phyloP scores from a whole-genome alignment of 2,113 vertebrate species.

The Sceloporus tristichus region DNA sequence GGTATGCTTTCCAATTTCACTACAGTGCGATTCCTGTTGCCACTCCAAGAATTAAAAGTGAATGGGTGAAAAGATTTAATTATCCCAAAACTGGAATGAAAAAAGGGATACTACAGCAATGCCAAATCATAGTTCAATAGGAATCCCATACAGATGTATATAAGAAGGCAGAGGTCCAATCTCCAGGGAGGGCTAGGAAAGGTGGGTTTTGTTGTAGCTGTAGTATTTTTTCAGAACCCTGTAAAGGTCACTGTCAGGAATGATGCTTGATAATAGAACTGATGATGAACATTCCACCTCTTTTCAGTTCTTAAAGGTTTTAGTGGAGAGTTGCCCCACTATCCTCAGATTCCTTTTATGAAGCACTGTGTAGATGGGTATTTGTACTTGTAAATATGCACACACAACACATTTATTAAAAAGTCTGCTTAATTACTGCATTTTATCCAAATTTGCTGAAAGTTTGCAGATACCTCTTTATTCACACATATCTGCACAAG shows the following conservation, averaged over 20 bases:
- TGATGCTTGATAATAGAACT: neutral
- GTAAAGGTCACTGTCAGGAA: neutral
- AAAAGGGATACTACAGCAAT: neutral
- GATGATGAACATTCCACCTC: neutral
- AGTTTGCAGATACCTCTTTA: neutral
- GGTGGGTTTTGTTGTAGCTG: too few species aligned
- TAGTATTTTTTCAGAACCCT: neutral
- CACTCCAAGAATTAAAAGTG: neutral
- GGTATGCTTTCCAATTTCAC: neutral
- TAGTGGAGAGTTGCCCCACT: neutral
- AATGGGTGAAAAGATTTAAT: neutral
- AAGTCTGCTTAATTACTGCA: neutral
- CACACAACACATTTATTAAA: neutral
- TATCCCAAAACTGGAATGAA: neutral
- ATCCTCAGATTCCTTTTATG: neutral
- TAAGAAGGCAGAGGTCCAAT: neutral
- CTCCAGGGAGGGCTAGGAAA: neutral
- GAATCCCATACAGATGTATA: neutral
- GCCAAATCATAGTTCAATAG: neutral
- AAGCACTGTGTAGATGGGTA: neutral
- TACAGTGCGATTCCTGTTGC: neutral
- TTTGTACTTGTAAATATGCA: neutral
- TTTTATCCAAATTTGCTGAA: conserved; percentile 16
- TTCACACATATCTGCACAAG: neutral
- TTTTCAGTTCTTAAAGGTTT: neutral